Evolutionary conservation across 2,888 invertebrate genomes (phyloP), one percentile per base, ranked within the genome.

Genomic region (Microctonus aethiopoides): DNA sequence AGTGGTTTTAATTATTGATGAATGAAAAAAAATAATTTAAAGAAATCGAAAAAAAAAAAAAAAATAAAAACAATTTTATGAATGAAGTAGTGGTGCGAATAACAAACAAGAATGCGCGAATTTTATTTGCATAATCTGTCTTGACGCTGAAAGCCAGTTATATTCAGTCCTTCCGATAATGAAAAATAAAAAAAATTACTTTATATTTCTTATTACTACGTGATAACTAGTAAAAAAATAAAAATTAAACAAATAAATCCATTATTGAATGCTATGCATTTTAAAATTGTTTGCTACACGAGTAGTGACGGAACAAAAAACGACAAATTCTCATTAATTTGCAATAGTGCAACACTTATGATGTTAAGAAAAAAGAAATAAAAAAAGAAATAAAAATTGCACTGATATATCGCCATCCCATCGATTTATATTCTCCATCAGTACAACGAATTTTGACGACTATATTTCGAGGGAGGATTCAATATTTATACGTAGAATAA

Each of bases 401-500:
- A 67, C 67, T 60, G 57, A 68, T 70, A 61, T 67, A 71, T 66
- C 68, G 73, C 68, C 70, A 72, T 73, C 63, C 67, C 65, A 70
- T 74, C 66, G 70, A 72, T 70, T 70, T 66, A 46, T n/a, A 57
- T 66, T 72, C 71, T 73, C 74, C 67, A 70, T 62, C 52, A 71
- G 66, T 74, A 75, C 76, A 76, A 76, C 76, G 76, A 76, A 76
- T 75, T 71, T 73, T 72, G 59, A 70, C 60, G 70, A 67, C 61
- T 67, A 68, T 65, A 24, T 67, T 57, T 20, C 46, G 56, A 41
- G 32, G 61, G 71, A 64, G 32, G 62, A 68, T 67, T 56, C 63
- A 69, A 68, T 62, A 72, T 73, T 83, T 82, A 81, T 81, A 81
- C 77, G 76, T 84, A 84, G 78, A 70, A 67, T 71, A 80, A n/a